Base-by-base conservation (phyloP, 2,113 vertebrate genomes). In the Anhinga anhinga region DNA sequence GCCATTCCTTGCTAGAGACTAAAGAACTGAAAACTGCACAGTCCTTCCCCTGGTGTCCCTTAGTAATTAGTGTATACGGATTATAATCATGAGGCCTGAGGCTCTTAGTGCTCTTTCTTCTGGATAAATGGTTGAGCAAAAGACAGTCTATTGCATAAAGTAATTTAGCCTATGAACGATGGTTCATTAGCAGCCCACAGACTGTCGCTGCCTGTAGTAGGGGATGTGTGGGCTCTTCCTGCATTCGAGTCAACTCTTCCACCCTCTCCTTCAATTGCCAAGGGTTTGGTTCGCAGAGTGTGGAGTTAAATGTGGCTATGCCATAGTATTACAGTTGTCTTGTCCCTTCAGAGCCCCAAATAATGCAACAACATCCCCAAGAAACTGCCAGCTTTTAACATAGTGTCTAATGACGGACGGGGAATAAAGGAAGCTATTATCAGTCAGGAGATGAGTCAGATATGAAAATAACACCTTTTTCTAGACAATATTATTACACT, bases 401-500 rank as follows among this genome's bases (percentile, higher is more conserved):
- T 9, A 15, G 52, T 10, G 38, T 49, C 85, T 55, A 26, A 44
- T 13, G 83, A 96, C 1, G 38, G 93, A 84, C 79, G 70, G 74
- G 66, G 67, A 83, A 77, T 72, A 84, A 94, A 96, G 82, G 80
- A 79, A 93, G 69, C 79, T 86, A 36, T 96, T 94, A 62, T 65
- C 93, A 88, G 49, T n/a, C 87, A 76, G 93, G 91, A 93, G 95
- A 96, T 97, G 96, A 97, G 94, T 95, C 96, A 97, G 92, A 71
- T 82, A 84, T 88, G 94, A 89, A 91, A 96, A 88, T 84, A 90
- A 62, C 84, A 86, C 87, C 70, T 95, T 88, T 86, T 93, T 59
- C 91, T 82, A 93, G 92, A 58, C 86, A 83, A 66, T 90, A 79
- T 85, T 89, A 25, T 91, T 96, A 38, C 82, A 36, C 26, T 1